Evolutionary conservation across 2,113 vertebrate genomes (phyloP).

Genomic region (Bungarus multicinctus): DNA sequence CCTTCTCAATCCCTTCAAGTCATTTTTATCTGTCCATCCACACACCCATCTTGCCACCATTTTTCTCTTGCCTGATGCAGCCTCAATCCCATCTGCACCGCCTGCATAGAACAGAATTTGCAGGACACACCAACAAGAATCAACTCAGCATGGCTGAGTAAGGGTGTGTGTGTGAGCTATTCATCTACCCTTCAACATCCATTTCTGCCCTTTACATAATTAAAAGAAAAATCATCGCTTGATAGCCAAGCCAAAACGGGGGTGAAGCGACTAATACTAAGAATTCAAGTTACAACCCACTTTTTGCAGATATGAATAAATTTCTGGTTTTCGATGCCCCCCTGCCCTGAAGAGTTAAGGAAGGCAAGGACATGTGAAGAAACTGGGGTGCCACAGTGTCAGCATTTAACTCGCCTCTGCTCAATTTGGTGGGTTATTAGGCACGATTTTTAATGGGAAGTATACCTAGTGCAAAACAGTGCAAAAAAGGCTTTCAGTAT

Average conservation of each 20-base stretch:
- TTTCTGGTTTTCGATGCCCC: not conserved
- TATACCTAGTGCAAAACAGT: not conserved
- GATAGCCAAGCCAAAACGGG: not conserved
- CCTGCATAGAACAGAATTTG: not conserved
- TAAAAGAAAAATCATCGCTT: not conserved
- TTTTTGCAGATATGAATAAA: not conserved
- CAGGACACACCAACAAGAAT: not conserved
- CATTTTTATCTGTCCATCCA: not conserved
- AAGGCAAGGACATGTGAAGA: not conserved
- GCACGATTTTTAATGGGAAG: not conserved
- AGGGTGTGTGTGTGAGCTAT: too few species aligned
- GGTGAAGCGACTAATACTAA: not conserved
- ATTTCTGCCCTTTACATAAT: too few species aligned
- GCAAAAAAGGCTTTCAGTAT: not conserved
- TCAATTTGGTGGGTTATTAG: not conserved
- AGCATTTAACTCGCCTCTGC: not conserved
- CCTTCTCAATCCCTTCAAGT: not conserved
- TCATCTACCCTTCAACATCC: not conserved
- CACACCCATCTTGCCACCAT: not conserved
- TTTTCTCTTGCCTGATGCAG: not conserved
- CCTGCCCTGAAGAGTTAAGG: not conserved
- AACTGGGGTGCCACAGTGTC: not conserved
- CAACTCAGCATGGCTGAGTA: not conserved
- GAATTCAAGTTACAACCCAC: not conserved
- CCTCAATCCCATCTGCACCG: not conserved